Evolutionary conservation across 2,113 vertebrate species (phyloP).

Genomic region (Cairina moschata): DNA sequence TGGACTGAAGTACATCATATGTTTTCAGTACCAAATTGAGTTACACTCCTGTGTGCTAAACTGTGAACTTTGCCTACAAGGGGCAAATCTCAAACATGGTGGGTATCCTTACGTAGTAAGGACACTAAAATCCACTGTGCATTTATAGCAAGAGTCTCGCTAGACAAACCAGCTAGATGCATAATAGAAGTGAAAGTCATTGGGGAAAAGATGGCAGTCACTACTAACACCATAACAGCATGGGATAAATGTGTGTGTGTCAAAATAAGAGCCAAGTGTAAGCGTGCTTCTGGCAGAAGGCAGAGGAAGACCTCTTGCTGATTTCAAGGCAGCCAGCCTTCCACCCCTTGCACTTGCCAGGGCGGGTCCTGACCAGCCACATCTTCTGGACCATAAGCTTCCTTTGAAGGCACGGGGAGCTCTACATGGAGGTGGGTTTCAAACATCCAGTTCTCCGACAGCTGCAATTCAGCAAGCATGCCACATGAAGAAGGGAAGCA

Average conservation of each 20-base stretch:
- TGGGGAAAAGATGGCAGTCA: background rate
- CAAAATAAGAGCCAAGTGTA: background rate
- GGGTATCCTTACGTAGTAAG: background rate
- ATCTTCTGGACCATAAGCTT: background rate
- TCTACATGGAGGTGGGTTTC: background rate
- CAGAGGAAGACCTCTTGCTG: background rate
- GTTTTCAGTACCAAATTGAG: background rate
- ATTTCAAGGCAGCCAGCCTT: background rate
- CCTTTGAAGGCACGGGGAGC: background rate
- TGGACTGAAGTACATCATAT: background rate
- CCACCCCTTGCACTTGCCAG: background rate
- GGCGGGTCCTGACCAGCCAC: background rate
- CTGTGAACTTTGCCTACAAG: background rate
- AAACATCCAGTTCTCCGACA: background rate
- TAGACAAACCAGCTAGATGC: background rate
- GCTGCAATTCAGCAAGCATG: background rate
- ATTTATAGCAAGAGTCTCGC: background rate
- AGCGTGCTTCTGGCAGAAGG: accelerated
- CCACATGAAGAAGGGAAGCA: background rate
- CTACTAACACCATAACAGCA: background rate
- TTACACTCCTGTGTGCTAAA: background rate
- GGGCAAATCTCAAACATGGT: background rate
- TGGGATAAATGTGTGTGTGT: background rate
- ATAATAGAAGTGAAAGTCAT: background rate
- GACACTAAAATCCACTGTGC: background rate